These are phyloP conservation scores for Poeciliopsis turrubarensis DNA, from an alignment of 2,113 vertebrate genomes.

Conservation along the genomic window DNA sequence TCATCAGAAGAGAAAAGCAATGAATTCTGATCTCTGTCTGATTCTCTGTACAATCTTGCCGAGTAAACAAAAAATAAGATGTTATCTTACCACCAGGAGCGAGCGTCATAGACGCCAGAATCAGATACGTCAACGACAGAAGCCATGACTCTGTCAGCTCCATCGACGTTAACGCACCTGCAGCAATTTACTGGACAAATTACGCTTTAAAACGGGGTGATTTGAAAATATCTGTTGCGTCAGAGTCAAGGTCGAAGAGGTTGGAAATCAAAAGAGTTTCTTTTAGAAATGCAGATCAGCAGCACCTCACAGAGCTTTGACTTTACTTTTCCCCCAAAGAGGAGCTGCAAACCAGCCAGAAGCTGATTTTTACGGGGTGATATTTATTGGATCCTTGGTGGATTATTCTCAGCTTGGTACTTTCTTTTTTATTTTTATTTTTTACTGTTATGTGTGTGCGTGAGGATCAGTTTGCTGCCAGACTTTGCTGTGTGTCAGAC, in stretches of 20 bases:
- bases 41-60: no score
- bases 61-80: no score
- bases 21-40: no score
- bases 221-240: no score
- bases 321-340: slow-evolving; percentile 55
- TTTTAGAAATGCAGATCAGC: background rate
- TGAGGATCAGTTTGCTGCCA: slow-evolving; percentile 83
- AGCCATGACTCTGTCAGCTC: background rate
- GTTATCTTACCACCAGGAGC: no score
- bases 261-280: background rate
- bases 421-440: slow-evolving; percentile 47
- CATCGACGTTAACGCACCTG: background rate
- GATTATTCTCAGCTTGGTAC: slow-evolving; percentile 60
- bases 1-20: no score
- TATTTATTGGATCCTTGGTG: slow-evolving; percentile 72
- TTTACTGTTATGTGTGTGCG: slow-evolving; percentile 12
- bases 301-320: slow-evolving; percentile 35
- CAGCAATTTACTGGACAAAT: no score
- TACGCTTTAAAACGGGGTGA: no score
- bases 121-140: background rate
- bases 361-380: slow-evolving; percentile 66
- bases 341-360: slow-evolving; percentile 45
- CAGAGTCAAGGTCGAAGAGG: no score
- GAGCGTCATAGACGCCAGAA: no score
- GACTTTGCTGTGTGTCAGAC: slow-evolving; percentile 90